Base-by-base conservation (phyloP, 1,140 invertebrate species). In the Pygmarrhopalites habei region DNA sequence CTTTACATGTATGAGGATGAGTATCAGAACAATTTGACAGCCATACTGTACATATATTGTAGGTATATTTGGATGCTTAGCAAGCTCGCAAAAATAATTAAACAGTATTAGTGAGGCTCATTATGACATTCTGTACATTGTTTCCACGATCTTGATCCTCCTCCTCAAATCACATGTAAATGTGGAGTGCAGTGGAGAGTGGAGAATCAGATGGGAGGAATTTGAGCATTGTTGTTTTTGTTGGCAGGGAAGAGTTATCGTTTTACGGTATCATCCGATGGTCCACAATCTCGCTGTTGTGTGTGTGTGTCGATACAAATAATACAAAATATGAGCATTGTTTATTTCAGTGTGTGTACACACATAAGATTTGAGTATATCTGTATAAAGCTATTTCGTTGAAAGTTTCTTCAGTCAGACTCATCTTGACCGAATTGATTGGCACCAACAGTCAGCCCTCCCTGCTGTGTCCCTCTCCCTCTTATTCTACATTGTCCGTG, bases 121-220 rank as follows among this genome's bases (percentile, higher is more conserved):
- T 66, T 66, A 66, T 62, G 64, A 66, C 64, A 62, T 66, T 58
- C 59, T 66, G 51, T 35, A 53, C 53, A 61, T 66, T 66, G 59
- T 66, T 65, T 52, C 47, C n/a, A 29, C 44, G n/a, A n/a, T 53
- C 17, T 53, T 46, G 10, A 5, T 46, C 44, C 15, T 35, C 15
- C 32, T 35, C 32, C 15, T 35, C 5, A 15, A 35, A 35, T 35
- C 19, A 25, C n/a, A 47, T n/a, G 39, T 12, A 47, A 19, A 47
- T 47, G 44, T 10, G 44, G n/a, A 47, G 7, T 47, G 44, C 44
- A 21, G 5, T n/a, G 44, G 10, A 10, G 5, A 47, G 5, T 47
- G 7, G 44, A 35, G 32, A 7, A 5, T 35, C 32, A 15, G 32
- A 35, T n/a, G n/a, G n/a, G n/a, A n/a, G n/a, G n/a, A n/a, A n/a